Base-by-base conservation (phyloP, 2,113 vertebrate species). In the Gila orcuttii region DNA sequence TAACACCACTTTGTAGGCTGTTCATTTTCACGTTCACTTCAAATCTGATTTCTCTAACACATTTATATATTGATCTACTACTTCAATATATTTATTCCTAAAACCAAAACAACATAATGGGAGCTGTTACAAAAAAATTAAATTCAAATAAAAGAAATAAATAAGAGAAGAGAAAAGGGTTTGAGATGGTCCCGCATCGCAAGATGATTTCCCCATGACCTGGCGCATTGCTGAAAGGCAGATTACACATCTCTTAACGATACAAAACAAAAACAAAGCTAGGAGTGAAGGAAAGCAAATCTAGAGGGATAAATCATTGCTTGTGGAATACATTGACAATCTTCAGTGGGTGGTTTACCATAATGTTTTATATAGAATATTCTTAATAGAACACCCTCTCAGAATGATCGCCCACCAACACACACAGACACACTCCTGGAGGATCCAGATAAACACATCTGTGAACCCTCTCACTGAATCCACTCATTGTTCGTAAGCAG, bases 271-370 rank as follows among this genome's bases (percentile, higher is more conserved):
- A 84, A 33, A 57, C 55, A n/a, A 64, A 31, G 6, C 17, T 76
- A 62, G 64, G 59, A 80, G n/a, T 31, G 78, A 88, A 86, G 66
- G 25, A 5, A 88, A 86, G 89, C 89, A 91, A 94, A 93, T 91
- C 93, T 83, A 88, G n/a, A 73, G 91, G 90, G 89, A 93, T 78
- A 80, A 83, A 86, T 78, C 76, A 76, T 82, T 62, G 90, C 88
- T 89, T 86, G 86, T 90, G 86, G 84, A 86, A 79, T n/a, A 82
- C 62, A 6, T 21, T 84, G 55, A 86, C 84, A 87, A 83, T 84
- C 42, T 13, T 59, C 45, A 86, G 87, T 86, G 87, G 91, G 88
- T 87, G 89, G 87, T 78, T 86, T 50, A 28, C 55, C 42, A 69
- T 21, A 23, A n/a, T 33, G 28, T 15, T 82, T 45, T 31, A 13